Conservation (phyloP, 2,888 invertebrate species). For the Cheilosia scutellata region DNA sequence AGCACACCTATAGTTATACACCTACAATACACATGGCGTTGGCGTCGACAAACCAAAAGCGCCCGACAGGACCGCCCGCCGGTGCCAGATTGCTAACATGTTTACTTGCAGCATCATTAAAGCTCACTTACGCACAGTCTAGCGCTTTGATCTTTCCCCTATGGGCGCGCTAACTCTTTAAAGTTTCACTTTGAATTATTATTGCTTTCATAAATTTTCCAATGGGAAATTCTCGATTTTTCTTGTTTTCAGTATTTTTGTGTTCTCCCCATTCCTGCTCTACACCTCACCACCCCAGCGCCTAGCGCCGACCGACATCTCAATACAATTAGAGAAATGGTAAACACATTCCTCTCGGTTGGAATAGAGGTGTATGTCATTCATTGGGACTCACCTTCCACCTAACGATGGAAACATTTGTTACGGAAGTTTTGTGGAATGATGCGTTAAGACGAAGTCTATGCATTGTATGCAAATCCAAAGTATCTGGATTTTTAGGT, state of each 20-base stretch:
- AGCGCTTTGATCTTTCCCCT: slow-evolving; percentile 66
- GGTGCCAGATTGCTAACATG: slow-evolving; percentile 60
- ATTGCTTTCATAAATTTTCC: slow-evolving; percentile 67
- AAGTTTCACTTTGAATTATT: slow-evolving; percentile 68
- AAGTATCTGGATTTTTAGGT: slow-evolving; percentile 4
- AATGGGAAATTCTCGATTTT: slow-evolving; percentile 60
- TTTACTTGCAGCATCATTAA: slow-evolving; percentile 64
- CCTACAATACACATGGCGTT: not conserved
- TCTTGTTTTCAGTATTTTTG: slow-evolving; percentile 8
- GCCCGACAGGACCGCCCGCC: slow-evolving; percentile 63
- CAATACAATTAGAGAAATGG: slow-evolving; percentile 48
- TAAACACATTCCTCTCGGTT: slow-evolving; percentile 33
- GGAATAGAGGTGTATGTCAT: slow-evolving; percentile 48
- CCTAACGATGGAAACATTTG: slow-evolving; percentile 46
- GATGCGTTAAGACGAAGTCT: slow-evolving; percentile 50
- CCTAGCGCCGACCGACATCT: slow-evolving; percentile 24
- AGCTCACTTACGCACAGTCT: slow-evolving; percentile 60
- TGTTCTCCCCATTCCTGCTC: not conserved
- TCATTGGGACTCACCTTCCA: slow-evolving; percentile 43
- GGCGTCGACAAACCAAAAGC: slow-evolving; percentile 58
- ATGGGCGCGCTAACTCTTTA: slow-evolving; percentile 63
- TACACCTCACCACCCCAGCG: not conserved
- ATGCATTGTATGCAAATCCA: slow-evolving; percentile 69
- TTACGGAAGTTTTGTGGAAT: slow-evolving; percentile 57
- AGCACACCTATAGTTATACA: not conserved